phyloP scores from a whole-genome alignment of 92 coral and sea anemone genomes.

The Meandrina meandrites region DNA sequence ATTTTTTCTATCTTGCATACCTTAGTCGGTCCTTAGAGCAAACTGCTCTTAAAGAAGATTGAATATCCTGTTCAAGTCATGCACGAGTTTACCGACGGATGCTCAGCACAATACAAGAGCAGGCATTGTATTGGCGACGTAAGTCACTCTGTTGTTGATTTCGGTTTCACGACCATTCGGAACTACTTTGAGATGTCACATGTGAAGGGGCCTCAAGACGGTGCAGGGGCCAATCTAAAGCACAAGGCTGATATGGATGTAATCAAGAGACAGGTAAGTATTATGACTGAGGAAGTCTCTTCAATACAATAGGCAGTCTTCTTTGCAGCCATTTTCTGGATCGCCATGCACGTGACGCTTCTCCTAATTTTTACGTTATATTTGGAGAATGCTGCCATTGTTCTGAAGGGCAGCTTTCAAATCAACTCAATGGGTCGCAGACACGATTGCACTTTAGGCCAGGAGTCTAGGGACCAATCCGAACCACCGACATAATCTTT shows the following conservation, averaged over 20 bases:
- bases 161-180: slow-evolving; percentile 38
- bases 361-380: no score
- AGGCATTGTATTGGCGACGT: slow-evolving; percentile 65
- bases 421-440: no score
- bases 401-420: no score
- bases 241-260: slow-evolving; percentile 62
- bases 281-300: not conserved
- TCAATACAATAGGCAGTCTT: not conserved
- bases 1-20: no score
- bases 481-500: no score
- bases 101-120: slow-evolving; percentile 61
- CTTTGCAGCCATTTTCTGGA: no score
- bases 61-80: slow-evolving; percentile 29
- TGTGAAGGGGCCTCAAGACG: slow-evolving; percentile 72
- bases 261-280: slow-evolving; percentile 26
- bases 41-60: slow-evolving; percentile 51
- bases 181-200: slow-evolving; percentile 61
- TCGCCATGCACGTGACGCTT: no score
- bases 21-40: no score
- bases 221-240: slow-evolving; percentile 72
- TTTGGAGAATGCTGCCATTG: no score
- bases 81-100: slow-evolving; percentile 66
- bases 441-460: no score
- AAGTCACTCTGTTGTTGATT: slow-evolving; percentile 31
- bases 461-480: no score